Base-by-base conservation (phyloP, 23 tunicate species). In the Trididemnum nubilum region DNA sequence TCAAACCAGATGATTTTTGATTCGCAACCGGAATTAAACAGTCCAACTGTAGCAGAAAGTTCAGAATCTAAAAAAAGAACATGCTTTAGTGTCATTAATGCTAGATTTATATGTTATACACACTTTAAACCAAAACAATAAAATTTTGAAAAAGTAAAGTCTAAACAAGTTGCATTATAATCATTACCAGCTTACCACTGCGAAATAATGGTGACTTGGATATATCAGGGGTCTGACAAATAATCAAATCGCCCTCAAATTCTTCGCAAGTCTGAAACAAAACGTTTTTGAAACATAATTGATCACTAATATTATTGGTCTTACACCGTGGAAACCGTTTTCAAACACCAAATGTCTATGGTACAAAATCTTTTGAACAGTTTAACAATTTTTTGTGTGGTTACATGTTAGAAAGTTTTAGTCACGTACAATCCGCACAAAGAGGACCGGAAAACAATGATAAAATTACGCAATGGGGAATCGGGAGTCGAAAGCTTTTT, bases 31-130 rank as follows among this genome's bases (percentile, higher is more conserved):
- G 3, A 3, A 67, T 32, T 77, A 35, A 51, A 33, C 2, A 77
- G 3, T 22, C 21, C 81, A 51, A 77, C 67, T 4, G 22, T 2
- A 33, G n/a, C 75, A 70, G 12, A 28, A 2, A 37, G 27, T 26
- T 70, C 79, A 73, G 38, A 33, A 32, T 38, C 79, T 73, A 15
- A 37, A 73, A 33, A 70, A 7, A 32, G 32, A 63, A 15, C 69
- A 63, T 28, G 15, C 18, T 49, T 12, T 49, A 9, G 18, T 49
- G 57, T 9, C n/a, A n/a, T n/a, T n/a, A n/a, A n/a, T n/a, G n/a
- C n/a, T n/a, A n/a, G n/a, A n/a, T n/a, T n/a, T n/a, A n/a, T 44
- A 44, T 44, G 54, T 15, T 7, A 7, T 44, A 7, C 9, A 44
- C 9, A 44, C 54, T 9, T 44, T 9, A 7, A 9, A 44, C 9